phyloP scores from a whole-genome alignment of 1,140 invertebrate genomes.

The Aphelinus atriplicis region DNA sequence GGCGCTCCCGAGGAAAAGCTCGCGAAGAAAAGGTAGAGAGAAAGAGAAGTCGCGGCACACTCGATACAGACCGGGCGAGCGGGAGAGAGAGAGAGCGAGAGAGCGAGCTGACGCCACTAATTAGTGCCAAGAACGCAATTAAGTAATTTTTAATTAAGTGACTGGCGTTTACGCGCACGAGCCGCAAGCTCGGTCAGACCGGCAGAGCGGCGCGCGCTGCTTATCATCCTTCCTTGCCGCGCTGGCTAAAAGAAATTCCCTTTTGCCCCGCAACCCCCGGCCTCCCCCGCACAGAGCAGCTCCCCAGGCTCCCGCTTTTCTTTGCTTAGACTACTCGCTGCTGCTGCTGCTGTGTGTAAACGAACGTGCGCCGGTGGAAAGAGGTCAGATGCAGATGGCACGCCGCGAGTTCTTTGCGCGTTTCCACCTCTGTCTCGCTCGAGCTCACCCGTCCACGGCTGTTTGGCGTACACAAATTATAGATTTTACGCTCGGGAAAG shows the following conservation, averaged over 20 bases:
- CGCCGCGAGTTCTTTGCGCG: background rate
- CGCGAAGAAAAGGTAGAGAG: background rate
- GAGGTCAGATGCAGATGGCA: conserved; percentile 11
- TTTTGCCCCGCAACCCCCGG: conserved; percentile 35
- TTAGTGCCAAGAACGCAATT: conserved; percentile 74
- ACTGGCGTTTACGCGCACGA: conserved; percentile 63
- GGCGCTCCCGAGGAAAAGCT: background rate
- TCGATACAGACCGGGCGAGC: conserved; percentile 47
- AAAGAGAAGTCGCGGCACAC: conserved; percentile 41
- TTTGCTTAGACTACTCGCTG: background rate
- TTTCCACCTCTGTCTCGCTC: background rate
- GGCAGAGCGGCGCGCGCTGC: conserved; percentile 46
- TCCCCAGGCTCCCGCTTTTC: background rate
- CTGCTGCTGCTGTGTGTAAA: background rate
- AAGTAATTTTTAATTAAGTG: conserved; percentile 75
- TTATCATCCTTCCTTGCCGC: conserved; percentile 35
- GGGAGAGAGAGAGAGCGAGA: conserved; percentile 51
- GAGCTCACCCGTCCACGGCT: conserved; percentile 5
- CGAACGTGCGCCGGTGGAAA: background rate
- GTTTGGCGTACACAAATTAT: conserved; percentile 25
- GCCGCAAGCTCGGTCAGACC: conserved; percentile 47
- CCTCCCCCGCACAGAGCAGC: conserved; percentile 15
- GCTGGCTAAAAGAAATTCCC: conserved; percentile 45
- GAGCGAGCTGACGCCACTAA: conserved; percentile 62
- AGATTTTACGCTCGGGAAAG: conserved; percentile 33